A percentile compares a stretch with the other conserved stretches of the same genome.
These are phyloP conservation scores for Melanerpes formicivorus DNA, from an alignment of 2,113 vertebrate species.

Conservation along the genomic window DNA sequence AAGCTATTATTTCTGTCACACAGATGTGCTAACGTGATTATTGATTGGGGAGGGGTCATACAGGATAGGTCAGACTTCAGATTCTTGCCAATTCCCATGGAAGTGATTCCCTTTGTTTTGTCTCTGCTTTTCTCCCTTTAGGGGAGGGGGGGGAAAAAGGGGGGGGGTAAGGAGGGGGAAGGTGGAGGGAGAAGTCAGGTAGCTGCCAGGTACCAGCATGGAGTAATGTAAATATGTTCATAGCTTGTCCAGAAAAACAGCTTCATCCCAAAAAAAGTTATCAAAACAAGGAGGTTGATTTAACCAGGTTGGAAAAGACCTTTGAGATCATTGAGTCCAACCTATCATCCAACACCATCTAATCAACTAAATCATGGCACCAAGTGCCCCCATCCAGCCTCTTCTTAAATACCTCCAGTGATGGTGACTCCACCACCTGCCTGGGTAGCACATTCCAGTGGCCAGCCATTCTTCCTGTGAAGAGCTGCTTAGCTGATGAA, in stretches of 20 bases:
- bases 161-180: neutral
- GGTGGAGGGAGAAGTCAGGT: neutral
- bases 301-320: no score
- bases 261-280: neutral
- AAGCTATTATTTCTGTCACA: slow-evolving; percentile 77
- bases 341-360: no score
- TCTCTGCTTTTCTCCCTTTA: neutral
- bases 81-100: neutral
- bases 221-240: neutral
- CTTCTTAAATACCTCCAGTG: no score
- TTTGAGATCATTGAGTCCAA: no score
- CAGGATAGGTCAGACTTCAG: slow-evolving; percentile 21
- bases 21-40: slow-evolving; percentile 74
- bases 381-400: no score
- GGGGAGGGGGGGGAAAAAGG: no score
- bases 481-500: neutral
- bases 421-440: no score
- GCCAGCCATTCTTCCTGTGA: no score
- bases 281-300: no score
- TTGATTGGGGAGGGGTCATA: slow-evolving; percentile 34
- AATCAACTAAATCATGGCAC: no score
- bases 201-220: neutral
- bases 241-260: neutral
- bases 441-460: no score
- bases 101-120: neutral